phyloP scores from a whole-genome alignment of 2,113 vertebrate species.

The Solenodon paradoxus region DNA sequence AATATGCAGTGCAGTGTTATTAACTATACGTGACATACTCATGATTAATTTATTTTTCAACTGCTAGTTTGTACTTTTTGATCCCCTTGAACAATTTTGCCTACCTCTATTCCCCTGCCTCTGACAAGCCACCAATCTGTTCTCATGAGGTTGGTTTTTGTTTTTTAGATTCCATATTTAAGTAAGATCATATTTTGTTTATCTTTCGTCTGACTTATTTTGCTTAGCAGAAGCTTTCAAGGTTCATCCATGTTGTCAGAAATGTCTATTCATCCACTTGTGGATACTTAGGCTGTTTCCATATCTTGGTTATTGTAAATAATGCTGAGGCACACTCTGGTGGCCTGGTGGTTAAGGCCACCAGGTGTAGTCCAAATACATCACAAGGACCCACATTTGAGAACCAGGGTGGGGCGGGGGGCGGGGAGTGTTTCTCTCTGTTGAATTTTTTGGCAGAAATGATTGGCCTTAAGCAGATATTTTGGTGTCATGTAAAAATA shows the following conservation, averaged over 20 bases:
- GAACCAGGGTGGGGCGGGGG: too few species aligned
- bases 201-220: background rate
- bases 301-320: too few species aligned
- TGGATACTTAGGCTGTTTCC: too few species aligned
- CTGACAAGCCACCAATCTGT: background rate
- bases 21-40: background rate
- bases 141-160: background rate
- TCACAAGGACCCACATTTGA: too few species aligned
- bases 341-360: too few species aligned
- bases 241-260: background rate
- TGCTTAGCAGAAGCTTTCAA: too few species aligned
- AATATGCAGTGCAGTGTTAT: background rate
- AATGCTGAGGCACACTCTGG: too few species aligned
- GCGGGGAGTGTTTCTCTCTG: too few species aligned
- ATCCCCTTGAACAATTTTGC: background rate
- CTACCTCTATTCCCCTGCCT: background rate
- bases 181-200: background rate
- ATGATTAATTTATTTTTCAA: too few species aligned
- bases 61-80: background rate
- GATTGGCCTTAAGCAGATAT: conserved; percentile 22
- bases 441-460: conserved; percentile 38
- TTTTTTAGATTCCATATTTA: background rate
- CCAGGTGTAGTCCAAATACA: too few species aligned
- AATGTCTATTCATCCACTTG: background rate
- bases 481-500: background rate